Evolutionary conservation across 2,888 invertebrate genomes (phyloP).

Genomic region (Hetaerina titia): DNA sequence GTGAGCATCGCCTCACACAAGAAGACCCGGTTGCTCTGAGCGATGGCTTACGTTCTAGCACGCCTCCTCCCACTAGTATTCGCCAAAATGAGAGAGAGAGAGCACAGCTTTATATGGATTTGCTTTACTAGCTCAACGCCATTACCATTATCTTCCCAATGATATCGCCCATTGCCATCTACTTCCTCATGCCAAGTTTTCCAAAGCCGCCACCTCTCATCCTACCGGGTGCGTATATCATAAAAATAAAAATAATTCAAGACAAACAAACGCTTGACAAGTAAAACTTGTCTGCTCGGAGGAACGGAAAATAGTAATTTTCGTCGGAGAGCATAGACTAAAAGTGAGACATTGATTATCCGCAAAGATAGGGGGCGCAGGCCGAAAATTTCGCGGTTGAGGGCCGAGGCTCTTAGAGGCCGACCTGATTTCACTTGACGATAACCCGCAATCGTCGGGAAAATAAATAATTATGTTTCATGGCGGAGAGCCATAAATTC

Average conservation of each 20-base stretch:
- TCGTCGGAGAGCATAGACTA: background rate
- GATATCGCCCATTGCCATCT: background rate
- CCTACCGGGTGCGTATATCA: background rate
- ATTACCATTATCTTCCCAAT: background rate
- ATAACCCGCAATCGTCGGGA: background rate
- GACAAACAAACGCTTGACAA: background rate
- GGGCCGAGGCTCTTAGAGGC: background rate
- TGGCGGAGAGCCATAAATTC: background rate
- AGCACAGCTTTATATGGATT: too few species aligned
- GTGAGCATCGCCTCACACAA: too few species aligned
- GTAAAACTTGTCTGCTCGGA: background rate
- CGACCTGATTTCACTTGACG: background rate
- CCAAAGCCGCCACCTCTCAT: background rate
- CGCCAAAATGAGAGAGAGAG: too few species aligned
- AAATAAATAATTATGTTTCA: background rate
- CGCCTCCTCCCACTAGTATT: too few species aligned
- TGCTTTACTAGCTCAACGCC: too few species aligned
- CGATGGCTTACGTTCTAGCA: too few species aligned
- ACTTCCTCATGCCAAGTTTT: background rate
- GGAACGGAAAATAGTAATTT: conserved; percentile 1
- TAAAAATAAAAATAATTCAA: background rate
- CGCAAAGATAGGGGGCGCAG: background rate
- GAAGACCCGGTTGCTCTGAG: too few species aligned
- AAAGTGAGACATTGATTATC: background rate
- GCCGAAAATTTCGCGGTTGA: background rate